Evolutionary conservation across 2,888 invertebrate genomes (phyloP), one percentile per base, ranked within the genome.

Genomic region (Drosophila borborema): DNA sequence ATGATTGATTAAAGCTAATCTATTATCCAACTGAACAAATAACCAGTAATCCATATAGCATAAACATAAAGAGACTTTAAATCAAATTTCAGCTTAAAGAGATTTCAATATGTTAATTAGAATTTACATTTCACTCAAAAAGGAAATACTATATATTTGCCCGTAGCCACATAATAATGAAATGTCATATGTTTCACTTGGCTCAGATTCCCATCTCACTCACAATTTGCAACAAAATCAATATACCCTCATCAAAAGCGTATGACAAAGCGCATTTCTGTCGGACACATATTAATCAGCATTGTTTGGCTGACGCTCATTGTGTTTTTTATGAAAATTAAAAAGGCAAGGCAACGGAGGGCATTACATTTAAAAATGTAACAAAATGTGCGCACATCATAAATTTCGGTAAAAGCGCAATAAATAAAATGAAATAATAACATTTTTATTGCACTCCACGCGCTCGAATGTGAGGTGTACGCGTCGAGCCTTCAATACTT

Each of bases 401-500:
- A 91, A 91, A 91, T 91, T 90, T 69, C 67, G 77, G 74, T 80
- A 85, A 91, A 86, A 89, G 86, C 83, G 83, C 80, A 79, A 91
- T 91, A 91, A 91, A 91, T 91, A 90, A 91, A 88, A 78, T 74
- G 90, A 87, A 91, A 91, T 90, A 91, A 91, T 90, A 90, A 86
- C 79, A 82, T 83, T 90, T 91, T 91, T 90, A 90, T 91, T 89
- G 90, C 80, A 58, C 64, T 59, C 72, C 68, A 64, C 72, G 68
- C n/a, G 23, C 23, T 78, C 86, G 80, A 76, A 77, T 77, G 77
- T 74, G 67, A 56, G 54, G 48, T 45, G 43, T 34, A 43, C n/a
- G 46, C 20, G 34, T 36, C 60, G 64, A 59, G 72, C 86, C 88
- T 80, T 88, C 83, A 88, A 84, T 88, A 82, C 88, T 78, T 82